Base-by-base conservation (phyloP, 2,113 vertebrate genomes). In the Oostethus manadensis region DNA sequence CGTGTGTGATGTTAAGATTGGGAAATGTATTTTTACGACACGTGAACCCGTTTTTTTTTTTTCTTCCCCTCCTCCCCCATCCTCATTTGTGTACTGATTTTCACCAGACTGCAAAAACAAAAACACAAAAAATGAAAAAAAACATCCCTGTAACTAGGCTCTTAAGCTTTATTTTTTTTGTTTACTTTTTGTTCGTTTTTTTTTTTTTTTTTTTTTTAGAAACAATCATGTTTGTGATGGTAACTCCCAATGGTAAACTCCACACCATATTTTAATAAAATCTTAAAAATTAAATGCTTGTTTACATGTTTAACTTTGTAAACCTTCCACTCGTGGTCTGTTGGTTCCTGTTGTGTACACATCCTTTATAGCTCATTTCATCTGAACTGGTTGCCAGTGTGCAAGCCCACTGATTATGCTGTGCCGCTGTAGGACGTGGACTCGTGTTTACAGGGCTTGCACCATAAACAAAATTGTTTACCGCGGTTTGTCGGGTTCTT, bases 231-330 rank as follows among this genome's bases (percentile, higher is more conserved):
- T 92, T 92, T 92, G 91, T 92, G 89, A 90, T 89, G 88, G 87
- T 92, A 88, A 90, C 87, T 88, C 89, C 89, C 85, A 79, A 88
- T 90, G 88, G 88, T 90, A 87, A 90, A 89, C 89, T 90, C 90
- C 88, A 91, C 89, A 90, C 86, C 88, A 81, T 92, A 91, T 92
- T 92, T 92, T 91, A 92, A 92, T 92, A 92, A 92, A 91, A 90
- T 87, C 84, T 74, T 79, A 85, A 90, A 89, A 88, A 86, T 78
- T 51, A 81, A 66, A 67, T 7, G 4, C 17, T 61, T 71, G 51
- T 46, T 61, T 8, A 57, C 0, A 42, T n/a, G 17, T 58, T 57
- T 45, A 29, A 18, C 20, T 51, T 60, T 14, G 10, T 55, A n/a
- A 20, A 20, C 1, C 17, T 17, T 35, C 16, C 8, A 51, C 29